Evolutionary conservation across 2,888 invertebrate species (phyloP), one percentile per base, ranked within the genome.

Genomic region (Anthrax anthrax): DNA sequence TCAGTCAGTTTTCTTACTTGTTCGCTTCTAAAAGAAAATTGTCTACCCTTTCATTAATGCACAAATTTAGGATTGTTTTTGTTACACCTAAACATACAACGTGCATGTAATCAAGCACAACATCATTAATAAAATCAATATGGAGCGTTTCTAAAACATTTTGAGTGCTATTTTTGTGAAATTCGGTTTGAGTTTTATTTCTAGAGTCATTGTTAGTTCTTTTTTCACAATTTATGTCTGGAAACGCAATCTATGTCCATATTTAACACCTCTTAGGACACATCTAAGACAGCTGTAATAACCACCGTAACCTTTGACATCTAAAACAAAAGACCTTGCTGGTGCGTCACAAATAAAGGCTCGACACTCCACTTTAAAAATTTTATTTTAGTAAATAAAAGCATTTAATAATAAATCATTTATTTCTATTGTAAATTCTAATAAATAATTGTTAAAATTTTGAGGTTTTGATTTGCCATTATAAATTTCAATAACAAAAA

Each of bases 391-490:
- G n/a, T 13, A 45, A 29, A 18, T 40, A 27, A 51, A 47, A 27
- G 42, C 43, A 32, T 42, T 18, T 9, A 13, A 12, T 32, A 43
- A 39, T 27, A 48, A 23, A 18, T 47, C 44, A 23, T 39, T 36
- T 2, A 34, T 5, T 13, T 34, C 34, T 5, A 13, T n/a, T n/a
- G n/a, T n/a, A 34, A 34, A 34, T 14, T 12, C 14, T 42, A 47
- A 18, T 51, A 49, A 44, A 18, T 39, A 46, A 45, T 36, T 16
- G 40, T 51, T 47, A 1, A 47, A 18, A 16, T 47, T 39, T 46
- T 43, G 47, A 2, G 47, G 51, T 27, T 51, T 50, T 2, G 18
- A 18, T 2, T 36, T 3, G 9, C 42, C 42, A 14, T 4, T 9
- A 18, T 36, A 34, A 4, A 47, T 14, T 44, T 43, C 48, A n/a